Evolutionary conservation across 2,888 invertebrate species (phyloP), one percentile per base, ranked within the genome.

Genomic region (Saturnia pavonia): DNA sequence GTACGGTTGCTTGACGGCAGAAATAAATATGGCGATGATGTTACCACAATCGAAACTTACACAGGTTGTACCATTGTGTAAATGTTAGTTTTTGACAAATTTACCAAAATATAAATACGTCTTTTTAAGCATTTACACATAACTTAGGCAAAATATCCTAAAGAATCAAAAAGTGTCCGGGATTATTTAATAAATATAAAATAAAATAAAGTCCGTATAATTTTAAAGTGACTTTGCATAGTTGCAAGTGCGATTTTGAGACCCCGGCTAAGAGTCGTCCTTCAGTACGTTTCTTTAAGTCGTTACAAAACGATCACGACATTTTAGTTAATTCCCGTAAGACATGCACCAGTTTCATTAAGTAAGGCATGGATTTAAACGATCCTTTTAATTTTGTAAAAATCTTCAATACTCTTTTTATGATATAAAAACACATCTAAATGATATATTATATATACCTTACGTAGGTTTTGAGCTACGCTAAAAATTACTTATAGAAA

Each of bases 271-370:
- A 54, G 3, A 12, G 0, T 14, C 6, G 27, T 1, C 22, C 54
- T 22, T 14, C 6, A 34, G 9, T 65, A 65, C 40, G 19, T 40
- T 40, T 1, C 65, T 65, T 16, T 40, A 9, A 40, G 16, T 40
- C 19, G 65, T 65, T 65, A 65, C 40, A 65, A 65, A 65, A n/a
- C 65, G 65, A 65, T 65, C 65, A 65, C 65, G 65, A 65, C 65
- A 65, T 65, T 65, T 65, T 19, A 65, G 40, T 65, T 40, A 40
- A 65, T 40, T 65, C 65, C 65, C 9, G 65, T 9, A n/a, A 65
- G 40, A n/a, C 40, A 34, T 65, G 65, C 63, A 34, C 27, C 6
- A 8, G 34, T n/a, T 34, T 63, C 34, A 63, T 63, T 63, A 63
- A 60, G 6, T 34, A 34, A 34, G 34, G 34, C 25, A n/a, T 1